Base-by-base conservation (phyloP, 2,113 vertebrate species). In the Anseranas semipalmata region DNA sequence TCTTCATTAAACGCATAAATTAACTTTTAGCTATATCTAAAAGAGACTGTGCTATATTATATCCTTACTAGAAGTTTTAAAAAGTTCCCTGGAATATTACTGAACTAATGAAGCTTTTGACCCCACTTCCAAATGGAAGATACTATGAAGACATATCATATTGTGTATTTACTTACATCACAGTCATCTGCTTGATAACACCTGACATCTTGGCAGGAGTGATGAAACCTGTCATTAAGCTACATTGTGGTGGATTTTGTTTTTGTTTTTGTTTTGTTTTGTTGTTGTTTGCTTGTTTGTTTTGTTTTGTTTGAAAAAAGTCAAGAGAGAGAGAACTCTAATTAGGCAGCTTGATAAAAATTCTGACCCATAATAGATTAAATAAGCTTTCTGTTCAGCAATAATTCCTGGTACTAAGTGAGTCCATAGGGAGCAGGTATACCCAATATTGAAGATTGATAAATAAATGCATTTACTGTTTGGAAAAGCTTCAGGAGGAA, bases 261-360 rank as follows among this genome's bases (percentile, higher is more conserved):
- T 62, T 37, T 37, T 63, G 10, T 39, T 63, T 39, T 25, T 17
- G 11, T 63, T 63, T 63, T 17, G 16, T 95, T 97, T 96, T 50
- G 48, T 50, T 50, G 48, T 50, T 24, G 48, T 50, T 50, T 50
- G 48, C 48, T 50, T 50, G 22, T 50, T 50, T 50, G 22, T 50
- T 25, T 50, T 24, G 22, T 11, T 25, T 50, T 50, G 48, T 50
- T 50, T 86, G 85, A 68, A 94, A 95, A 91, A n/a, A n/a, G n/a
- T n/a, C n/a, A n/a, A n/a, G 43, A 68, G 88, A 93, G 65, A 85
- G 93, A 96, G 53, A 95, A 93, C 88, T 97, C 96, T 97, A 98
- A 98, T 98, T 98, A 98, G 97, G 89, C 89, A 86, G 68, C 92
- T 96, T 96, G 95, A 96, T 97, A 97, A 97, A 97, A 97, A 95